Evolutionary conservation across 2,888 invertebrate genomes (phyloP).

Genomic region (Uloborus plumipes): DNA sequence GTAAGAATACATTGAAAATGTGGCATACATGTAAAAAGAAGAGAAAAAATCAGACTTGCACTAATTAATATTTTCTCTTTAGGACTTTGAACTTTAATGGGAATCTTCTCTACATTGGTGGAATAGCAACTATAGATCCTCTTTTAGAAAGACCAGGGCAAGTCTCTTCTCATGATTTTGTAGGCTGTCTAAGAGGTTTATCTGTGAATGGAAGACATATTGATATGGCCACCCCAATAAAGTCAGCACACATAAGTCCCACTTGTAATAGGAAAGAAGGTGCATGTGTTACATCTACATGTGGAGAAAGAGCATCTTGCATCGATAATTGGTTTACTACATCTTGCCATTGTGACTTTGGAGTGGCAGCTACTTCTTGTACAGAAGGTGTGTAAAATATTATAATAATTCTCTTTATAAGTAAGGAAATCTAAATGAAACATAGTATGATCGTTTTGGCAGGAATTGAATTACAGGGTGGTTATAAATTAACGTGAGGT

Average conservation of each 20-base stretch:
- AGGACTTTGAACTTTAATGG: slow-evolving; percentile 89
- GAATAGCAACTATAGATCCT: slow-evolving; percentile 86
- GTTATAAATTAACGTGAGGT: no score
- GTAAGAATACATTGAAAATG: slow-evolving; percentile 74
- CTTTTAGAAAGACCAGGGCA: slow-evolving; percentile 90
- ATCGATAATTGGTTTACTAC: slow-evolving; percentile 88
- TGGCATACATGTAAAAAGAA: not conserved
- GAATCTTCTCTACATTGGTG: slow-evolving; percentile 87
- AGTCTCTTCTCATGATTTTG: slow-evolving; percentile 90
- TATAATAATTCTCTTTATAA: not conserved
- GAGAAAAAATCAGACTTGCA: not conserved
- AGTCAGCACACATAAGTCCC: slow-evolving; percentile 77
- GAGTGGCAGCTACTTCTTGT: slow-evolving; percentile 84
- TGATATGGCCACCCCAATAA: slow-evolving; percentile 84
- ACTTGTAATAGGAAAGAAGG: slow-evolving; percentile 46
- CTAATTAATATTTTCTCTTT: slow-evolving; percentile 2
- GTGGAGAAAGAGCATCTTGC: slow-evolving; percentile 80
- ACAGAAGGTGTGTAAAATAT: slow-evolving; percentile 72
- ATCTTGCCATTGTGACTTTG: slow-evolving; percentile 75
- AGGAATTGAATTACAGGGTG: no score
- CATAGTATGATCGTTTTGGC: no score
- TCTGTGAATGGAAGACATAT: slow-evolving; percentile 87
- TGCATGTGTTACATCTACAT: slow-evolving; percentile 71
- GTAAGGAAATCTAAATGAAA: no score
- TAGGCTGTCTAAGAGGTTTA: slow-evolving; percentile 93